phyloP scores from a whole-genome alignment of 2,888 invertebrate genomes.

The Rhamnusium bicolor region DNA sequence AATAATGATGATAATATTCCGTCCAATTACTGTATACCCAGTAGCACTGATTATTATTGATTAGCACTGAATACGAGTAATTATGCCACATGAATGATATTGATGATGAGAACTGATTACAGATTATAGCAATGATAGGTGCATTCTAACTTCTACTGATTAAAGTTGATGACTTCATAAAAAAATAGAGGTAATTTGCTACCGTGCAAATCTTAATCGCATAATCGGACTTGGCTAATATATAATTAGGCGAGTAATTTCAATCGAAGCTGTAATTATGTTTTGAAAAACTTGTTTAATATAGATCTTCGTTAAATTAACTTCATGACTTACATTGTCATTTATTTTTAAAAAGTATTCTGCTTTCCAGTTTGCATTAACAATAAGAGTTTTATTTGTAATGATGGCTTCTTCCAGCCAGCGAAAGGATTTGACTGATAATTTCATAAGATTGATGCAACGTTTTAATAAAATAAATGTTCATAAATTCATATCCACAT shows the following conservation, averaged over 20 bases:
- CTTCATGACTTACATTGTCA: neutral
- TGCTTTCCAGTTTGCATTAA: neutral
- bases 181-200: conserved; percentile 46
- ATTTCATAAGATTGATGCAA: neutral
- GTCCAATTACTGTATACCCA: conserved; percentile 1
- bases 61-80: conserved; percentile 55
- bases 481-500: too few relatives aligned
- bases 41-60: conserved; percentile 52
- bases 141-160: conserved; percentile 35
- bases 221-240: conserved; percentile 19
- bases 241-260: conserved; percentile 27
- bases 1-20: neutral
- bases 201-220: conserved; percentile 42
- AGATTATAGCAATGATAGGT: conserved; percentile 33
- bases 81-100: conserved; percentile 54
- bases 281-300: neutral
- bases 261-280: conserved; percentile 9
- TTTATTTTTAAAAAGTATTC: neutral
- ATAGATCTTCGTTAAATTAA: neutral
- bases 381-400: neutral
- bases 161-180: conserved; percentile 48
- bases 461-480: too few relatives aligned
- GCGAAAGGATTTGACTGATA: neutral
- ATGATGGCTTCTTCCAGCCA: neutral
- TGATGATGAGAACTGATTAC: conserved; percentile 55